phyloP scores from a whole-genome alignment of 2,797 vertebrate species.

The Myoxocephalus aenaeus region DNA sequence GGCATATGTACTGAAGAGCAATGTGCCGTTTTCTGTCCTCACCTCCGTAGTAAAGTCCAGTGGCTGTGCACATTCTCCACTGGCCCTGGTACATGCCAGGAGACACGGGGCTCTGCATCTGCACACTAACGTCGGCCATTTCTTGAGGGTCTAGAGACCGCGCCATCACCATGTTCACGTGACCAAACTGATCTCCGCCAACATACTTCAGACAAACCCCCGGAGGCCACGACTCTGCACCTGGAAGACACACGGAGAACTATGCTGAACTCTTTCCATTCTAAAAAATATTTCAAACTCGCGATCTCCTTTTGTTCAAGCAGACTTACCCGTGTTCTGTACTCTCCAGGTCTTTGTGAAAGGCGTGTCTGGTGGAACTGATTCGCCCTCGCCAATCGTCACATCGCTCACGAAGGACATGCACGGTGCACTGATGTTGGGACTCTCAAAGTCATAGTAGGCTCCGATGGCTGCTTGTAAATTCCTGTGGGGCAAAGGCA shows the following conservation, averaged over 20 bases:
- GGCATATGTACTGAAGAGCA: background rate
- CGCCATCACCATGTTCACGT: conserved; percentile 98
- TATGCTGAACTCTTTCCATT: background rate
- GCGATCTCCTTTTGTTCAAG: background rate
- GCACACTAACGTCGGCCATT: conserved; percentile 96
- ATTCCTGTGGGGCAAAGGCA: conserved; percentile 85
- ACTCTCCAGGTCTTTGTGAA: conserved; percentile 99
- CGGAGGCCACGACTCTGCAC: conserved; percentile 96
- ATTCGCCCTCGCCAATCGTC: conserved; percentile 99
- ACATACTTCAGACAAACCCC: conserved; percentile 98
- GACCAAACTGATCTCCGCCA: conserved; percentile 98
- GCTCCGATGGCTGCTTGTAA: conserved; percentile 98
- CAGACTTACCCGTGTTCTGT: conserved; percentile 92
- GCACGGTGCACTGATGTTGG: conserved; percentile 95
- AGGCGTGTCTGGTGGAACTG: conserved; percentile 96
- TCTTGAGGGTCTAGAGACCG: conserved; percentile 97
- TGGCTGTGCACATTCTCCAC: conserved; percentile 99
- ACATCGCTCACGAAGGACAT: conserved; percentile 99
- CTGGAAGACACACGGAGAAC: conserved; percentile 74
- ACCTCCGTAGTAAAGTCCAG: conserved; percentile 98
- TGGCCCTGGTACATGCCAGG: conserved; percentile 99
- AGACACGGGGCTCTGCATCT: conserved; percentile 96
- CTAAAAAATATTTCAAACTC: background rate
- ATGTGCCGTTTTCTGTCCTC: conserved; percentile 76
- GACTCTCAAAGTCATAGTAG: conserved; percentile 99